Conservation (phyloP, 2,113 vertebrate species). For the Aplodontia rufa region DNA sequence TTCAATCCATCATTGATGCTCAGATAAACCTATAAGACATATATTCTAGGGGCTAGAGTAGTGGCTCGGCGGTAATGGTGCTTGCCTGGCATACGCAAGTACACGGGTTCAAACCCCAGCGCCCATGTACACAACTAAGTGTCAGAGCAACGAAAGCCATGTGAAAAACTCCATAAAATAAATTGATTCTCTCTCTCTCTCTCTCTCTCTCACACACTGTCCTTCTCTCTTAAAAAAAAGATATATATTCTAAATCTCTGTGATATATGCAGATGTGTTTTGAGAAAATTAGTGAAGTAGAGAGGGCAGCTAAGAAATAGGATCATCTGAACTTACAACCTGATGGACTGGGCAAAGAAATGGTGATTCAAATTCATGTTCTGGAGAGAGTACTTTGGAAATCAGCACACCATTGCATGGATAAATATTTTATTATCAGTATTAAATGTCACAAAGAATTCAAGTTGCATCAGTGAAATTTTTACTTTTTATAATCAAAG, state of each 20-base stretch:
- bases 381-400: background rate
- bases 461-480: background rate
- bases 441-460: background rate
- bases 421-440: constrained; percentile 2
- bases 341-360: background rate
- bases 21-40: background rate
- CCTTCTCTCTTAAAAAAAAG: too few species aligned
- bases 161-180: too few species aligned
- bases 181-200: too few species aligned
- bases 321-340: background rate
- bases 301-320: background rate
- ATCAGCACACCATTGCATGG: background rate
- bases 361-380: background rate
- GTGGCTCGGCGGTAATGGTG: too few species aligned
- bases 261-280: background rate
- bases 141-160: too few species aligned
- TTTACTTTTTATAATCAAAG: background rate
- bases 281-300: background rate
- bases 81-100: too few species aligned
- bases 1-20: background rate
- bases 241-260: background rate
- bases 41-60: too few species aligned
- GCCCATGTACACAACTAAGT: too few species aligned
- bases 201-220: too few species aligned
- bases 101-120: too few species aligned